Base-by-base conservation (phyloP, 2,113 vertebrate genomes). In the Myiopsitta monachus region DNA sequence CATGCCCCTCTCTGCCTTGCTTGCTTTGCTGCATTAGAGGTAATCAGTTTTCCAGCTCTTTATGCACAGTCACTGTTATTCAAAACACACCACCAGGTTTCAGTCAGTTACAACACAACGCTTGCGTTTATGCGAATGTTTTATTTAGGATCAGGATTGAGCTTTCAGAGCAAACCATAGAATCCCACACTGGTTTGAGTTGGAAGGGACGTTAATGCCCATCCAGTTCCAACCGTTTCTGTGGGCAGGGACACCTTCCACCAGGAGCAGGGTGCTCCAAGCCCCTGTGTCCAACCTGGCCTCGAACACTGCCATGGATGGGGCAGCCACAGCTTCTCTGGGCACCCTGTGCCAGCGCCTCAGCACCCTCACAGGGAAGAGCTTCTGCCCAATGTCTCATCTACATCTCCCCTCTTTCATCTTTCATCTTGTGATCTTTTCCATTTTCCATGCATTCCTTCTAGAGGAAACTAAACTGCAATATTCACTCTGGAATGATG, bases 381-480 rank as follows among this genome's bases (percentile, higher is more conserved):
- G 21, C 55, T n/a, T n/a, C 33, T 57, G 33, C 21, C 21, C 13
- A n/a, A n/a, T 9, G 6, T 9, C 33, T n/a, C 3, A 23, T 57
- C 33, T 57, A 6, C n/a, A 14, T n/a, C 31, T 23, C 55, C 55
- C 9, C 13, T 57, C 33, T 57, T 57, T n/a, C 55, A 22, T 57
- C 8, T 33, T 57, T 22, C 36, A 57, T 22, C 36, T 68, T 10
- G 2, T 7, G 3, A 46, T 54, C 18, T 19, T 68, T 24, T 61
- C 28, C 6, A 1, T 64, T 85, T 89, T 44, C 24, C 3, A 0
- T 33, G 7, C 0, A 0, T 47, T 36, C 24, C 41, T 83, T 84
- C 64, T 31, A 46, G 36, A 14, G 73, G 17, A n/a, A 38, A 46
- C 28, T n/a, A 13, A 85, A 38, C 62, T 23, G 18, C 43, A 28